Percentiles rank a stretch among this genome's conserved stretches.
Evolutionary conservation across 2,797 vertebrate genomes (phyloP).

Genomic region (Malurus splendens): DNA sequence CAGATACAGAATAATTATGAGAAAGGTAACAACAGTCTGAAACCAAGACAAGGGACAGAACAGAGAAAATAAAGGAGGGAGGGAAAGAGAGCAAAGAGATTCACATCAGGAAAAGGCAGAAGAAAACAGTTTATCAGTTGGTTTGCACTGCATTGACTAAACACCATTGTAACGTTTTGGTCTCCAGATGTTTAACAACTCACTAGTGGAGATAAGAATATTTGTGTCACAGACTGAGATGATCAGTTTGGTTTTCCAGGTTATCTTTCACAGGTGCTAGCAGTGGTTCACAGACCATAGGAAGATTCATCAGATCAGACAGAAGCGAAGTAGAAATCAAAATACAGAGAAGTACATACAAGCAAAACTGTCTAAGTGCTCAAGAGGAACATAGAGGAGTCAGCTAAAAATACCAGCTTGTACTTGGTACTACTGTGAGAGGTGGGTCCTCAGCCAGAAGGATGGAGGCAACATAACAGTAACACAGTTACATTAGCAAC

Average conservation of each 20-base stretch:
- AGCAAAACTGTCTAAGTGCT: neutral
- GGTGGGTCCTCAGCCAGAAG: conserved; percentile 38
- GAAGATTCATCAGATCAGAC: neutral
- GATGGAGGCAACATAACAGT: conserved; percentile 41
- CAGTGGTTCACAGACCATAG: neutral
- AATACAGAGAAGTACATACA: neutral
- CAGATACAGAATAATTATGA: neutral
- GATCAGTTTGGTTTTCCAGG: neutral
- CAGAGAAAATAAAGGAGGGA: neutral
- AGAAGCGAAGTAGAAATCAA: neutral
- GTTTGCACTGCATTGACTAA: neutral
- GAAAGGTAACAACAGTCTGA: neutral
- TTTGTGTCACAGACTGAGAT: neutral
- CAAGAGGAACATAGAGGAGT: neutral
- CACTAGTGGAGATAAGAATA: neutral
- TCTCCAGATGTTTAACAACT: neutral
- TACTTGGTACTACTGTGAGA: conserved; percentile 25
- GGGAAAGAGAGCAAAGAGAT: neutral
- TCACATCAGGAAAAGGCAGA: neutral
- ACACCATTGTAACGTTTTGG: neutral
- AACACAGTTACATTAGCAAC: conserved; percentile 26
- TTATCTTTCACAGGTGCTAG: neutral
- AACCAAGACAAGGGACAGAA: neutral
- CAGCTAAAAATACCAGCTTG: conserved; percentile 44
- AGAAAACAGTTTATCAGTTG: neutral